These are phyloP conservation scores for Drosophila ohnishii DNA, from an alignment of 1,140 invertebrate species.

Conservation along the genomic window DNA sequence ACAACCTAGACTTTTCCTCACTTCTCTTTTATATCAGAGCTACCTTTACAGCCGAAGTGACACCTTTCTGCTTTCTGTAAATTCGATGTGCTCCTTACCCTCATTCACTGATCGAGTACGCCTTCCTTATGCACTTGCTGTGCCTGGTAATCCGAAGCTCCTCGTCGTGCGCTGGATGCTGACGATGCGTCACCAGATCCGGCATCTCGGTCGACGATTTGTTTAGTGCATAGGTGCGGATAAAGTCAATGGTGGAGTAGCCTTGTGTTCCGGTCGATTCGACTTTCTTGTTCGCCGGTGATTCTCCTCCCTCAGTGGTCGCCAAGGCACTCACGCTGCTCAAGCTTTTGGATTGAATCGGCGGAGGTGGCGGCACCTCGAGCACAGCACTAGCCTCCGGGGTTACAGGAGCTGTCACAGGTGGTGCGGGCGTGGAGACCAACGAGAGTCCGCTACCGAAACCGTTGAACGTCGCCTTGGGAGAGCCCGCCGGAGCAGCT, in stretches of 20 bases:
- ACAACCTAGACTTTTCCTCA: not conserved
- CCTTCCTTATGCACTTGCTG: slow-evolving; percentile 83
- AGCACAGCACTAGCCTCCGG: slow-evolving; percentile 36
- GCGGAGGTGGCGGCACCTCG: slow-evolving; percentile 12
- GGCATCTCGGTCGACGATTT: slow-evolving; percentile 84
- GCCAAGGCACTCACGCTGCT: slow-evolving; percentile 39
- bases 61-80: slow-evolving; percentile 27
- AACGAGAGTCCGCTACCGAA: slow-evolving; percentile 82
- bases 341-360: slow-evolving; percentile 44
- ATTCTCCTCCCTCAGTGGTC: slow-evolving; percentile 16
- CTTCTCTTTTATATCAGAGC: not conserved
- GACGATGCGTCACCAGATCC: slow-evolving; percentile 82
- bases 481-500: slow-evolving; percentile 49
- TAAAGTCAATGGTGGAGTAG: slow-evolving; percentile 97
- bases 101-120: slow-evolving; percentile 86
- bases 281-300: not conserved
- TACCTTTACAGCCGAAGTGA: not conserved
- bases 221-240: slow-evolving; percentile 94
- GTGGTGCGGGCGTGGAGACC: not conserved
- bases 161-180: slow-evolving; percentile 83
- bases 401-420: slow-evolving; percentile 44
- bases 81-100: slow-evolving; percentile 61
- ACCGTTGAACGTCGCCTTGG: slow-evolving; percentile 56
- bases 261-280: slow-evolving; percentile 82
- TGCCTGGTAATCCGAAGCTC: slow-evolving; percentile 85